Conservation (phyloP, 2,113 vertebrate species). For the Mystacornis crossleyi region DNA sequence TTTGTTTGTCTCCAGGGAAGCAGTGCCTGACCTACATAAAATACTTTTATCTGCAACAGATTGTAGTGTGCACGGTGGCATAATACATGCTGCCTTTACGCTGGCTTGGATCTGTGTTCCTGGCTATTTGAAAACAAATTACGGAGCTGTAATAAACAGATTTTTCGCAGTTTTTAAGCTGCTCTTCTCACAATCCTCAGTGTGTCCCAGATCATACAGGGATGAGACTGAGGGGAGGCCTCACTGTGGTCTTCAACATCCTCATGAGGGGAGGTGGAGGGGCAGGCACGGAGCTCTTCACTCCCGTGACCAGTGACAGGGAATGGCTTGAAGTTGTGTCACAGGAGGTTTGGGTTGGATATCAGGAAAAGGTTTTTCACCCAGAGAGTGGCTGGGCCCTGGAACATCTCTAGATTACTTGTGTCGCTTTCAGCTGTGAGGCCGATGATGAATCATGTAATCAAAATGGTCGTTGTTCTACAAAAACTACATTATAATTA, state of each 20-base stretch:
- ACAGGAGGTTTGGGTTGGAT: neutral
- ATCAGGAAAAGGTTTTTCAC: neutral
- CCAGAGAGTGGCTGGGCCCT: neutral
- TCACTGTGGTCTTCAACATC: neutral
- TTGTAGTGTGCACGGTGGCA: neutral
- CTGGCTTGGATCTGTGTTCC: neutral
- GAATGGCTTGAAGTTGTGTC: neutral
- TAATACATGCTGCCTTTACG: neutral
- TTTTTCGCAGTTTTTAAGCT: neutral
- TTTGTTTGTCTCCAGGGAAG: neutral
- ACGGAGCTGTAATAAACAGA: neutral
- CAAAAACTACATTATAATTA: neutral
- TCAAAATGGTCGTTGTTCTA: neutral
- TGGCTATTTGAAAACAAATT: neutral
- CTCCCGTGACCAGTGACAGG: neutral
- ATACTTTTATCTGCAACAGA: neutral
- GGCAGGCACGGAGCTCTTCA: neutral
- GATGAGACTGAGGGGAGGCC: neutral
- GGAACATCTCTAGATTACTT: neutral
- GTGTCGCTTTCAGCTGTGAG: neutral
- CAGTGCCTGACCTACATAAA: slow-evolving; percentile 38
- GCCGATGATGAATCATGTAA: neutral
- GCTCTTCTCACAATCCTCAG: neutral
- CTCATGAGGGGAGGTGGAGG: fast-evolving
- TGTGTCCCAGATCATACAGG: neutral